phyloP scores from a whole-genome alignment of 1,140 invertebrate species.

The Diabrotica undecimpunctata region DNA sequence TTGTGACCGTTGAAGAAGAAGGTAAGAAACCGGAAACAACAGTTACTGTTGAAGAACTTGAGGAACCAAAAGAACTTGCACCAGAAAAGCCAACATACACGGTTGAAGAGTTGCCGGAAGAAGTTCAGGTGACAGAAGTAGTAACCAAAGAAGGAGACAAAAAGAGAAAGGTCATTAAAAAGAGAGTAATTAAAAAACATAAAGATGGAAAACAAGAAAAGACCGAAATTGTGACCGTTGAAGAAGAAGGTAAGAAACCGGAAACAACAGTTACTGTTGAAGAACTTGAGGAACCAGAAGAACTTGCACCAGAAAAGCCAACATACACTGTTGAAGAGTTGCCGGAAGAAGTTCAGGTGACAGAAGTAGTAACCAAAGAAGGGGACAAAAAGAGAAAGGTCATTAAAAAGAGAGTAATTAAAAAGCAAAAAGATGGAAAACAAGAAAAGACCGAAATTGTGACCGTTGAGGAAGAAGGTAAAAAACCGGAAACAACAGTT shows the following conservation, averaged over 20 bases:
- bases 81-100: constrained; percentile 30
- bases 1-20: constrained; percentile 43
- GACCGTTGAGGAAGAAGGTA: constrained; percentile 51
- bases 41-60: constrained; percentile 38
- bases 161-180: constrained; percentile 38
- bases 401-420: constrained; percentile 43
- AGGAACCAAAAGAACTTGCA: constrained; percentile 34
- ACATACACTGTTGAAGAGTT: constrained; percentile 29
- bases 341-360: constrained; percentile 36
- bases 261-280: constrained; percentile 47
- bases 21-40: constrained; percentile 34
- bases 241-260: constrained; percentile 46
- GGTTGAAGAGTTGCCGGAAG: constrained; percentile 32
- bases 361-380: constrained; percentile 31
- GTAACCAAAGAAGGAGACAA: constrained; percentile 35
- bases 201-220: constrained; percentile 34
- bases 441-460: constrained; percentile 51
- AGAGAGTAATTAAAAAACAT: constrained; percentile 39
- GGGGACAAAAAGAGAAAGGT: constrained; percentile 40
- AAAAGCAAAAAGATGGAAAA: constrained; percentile 44
- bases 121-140: constrained; percentile 29
- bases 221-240: constrained; percentile 41
- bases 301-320: constrained; percentile 37
- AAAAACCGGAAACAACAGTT: constrained; percentile 46
- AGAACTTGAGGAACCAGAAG: constrained; percentile 25